Percentiles rank a stretch among this genome's conserved stretches.
phyloP scores from a whole-genome alignment of 2,888 invertebrate species.

The Drosophila testacea region DNA sequence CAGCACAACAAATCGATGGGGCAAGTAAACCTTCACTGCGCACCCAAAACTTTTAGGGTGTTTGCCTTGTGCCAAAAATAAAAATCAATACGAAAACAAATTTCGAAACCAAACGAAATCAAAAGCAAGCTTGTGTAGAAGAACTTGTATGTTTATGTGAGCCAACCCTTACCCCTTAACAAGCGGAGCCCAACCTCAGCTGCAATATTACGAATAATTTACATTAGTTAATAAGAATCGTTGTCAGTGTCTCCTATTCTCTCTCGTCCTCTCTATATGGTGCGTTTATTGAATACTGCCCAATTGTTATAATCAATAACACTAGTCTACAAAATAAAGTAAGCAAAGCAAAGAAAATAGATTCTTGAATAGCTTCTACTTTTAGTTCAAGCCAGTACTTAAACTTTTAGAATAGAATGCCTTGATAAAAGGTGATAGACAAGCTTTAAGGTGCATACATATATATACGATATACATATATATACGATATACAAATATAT shows the following conservation, averaged over 20 bases:
- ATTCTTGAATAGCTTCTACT: too few relatives aligned
- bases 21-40: constrained; percentile 7
- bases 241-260: not conserved
- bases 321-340: not conserved
- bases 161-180: constrained; percentile 9
- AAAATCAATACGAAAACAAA: constrained; percentile 42
- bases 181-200: not conserved
- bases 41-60: not conserved
- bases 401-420: too few relatives aligned
- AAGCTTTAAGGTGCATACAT: too few relatives aligned
- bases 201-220: constrained; percentile 1
- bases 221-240: constrained; percentile 11
- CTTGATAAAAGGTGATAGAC: too few relatives aligned
- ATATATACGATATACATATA: too few relatives aligned
- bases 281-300: not conserved
- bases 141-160: not conserved
- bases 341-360: not conserved
- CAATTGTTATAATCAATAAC: constrained; percentile 15
- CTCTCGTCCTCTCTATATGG: not conserved
- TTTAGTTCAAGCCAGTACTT: too few relatives aligned
- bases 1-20: constrained; percentile 11
- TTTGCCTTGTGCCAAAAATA: constrained; percentile 17
- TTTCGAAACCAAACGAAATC: constrained; percentile 5
- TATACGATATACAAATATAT: too few relatives aligned
- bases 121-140: not conserved